Conservation (phyloP, 2,797 vertebrate species). For the Phrynocephalus forsythii region DNA sequence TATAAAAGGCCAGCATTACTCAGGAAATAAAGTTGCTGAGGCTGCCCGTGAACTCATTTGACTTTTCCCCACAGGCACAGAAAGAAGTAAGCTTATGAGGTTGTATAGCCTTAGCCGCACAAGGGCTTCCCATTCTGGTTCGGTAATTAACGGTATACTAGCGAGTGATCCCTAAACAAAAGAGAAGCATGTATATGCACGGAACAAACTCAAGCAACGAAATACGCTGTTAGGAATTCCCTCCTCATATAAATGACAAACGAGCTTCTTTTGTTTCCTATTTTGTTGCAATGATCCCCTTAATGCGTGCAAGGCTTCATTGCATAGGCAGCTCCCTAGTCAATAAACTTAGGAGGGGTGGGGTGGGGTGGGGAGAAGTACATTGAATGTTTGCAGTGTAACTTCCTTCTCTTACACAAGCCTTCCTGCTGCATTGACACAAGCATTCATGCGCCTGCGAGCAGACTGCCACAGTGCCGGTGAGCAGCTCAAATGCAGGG, state of each 20-base stretch:
- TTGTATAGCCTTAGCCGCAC: neutral
- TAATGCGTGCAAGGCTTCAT: conserved; percentile 29
- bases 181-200: fast-evolving
- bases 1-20: conserved; percentile 16
- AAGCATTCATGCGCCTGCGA: neutral
- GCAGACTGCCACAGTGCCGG: neutral
- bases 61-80: conserved; percentile 11
- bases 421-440: neutral
- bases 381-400: conserved; percentile 20
- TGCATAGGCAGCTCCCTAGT: conserved; percentile 16
- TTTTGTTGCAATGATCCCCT: conserved; percentile 23
- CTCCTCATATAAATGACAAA: neutral
- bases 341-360: conserved; percentile 2
- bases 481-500: neutral
- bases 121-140: neutral
- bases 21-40: neutral
- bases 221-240: neutral
- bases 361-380: conserved; percentile 3
- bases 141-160: neutral
- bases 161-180: neutral
- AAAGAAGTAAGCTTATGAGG: conserved; percentile 23
- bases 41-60: conserved; percentile 23
- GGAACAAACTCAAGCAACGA: conserved; percentile 1
- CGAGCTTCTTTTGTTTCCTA: neutral
- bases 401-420: neutral